Percentiles rank a stretch among this genome's conserved stretches.
Evolutionary conservation across 2,113 vertebrate genomes (phyloP).

Genomic region (Hemibagrus wyckioides): DNA sequence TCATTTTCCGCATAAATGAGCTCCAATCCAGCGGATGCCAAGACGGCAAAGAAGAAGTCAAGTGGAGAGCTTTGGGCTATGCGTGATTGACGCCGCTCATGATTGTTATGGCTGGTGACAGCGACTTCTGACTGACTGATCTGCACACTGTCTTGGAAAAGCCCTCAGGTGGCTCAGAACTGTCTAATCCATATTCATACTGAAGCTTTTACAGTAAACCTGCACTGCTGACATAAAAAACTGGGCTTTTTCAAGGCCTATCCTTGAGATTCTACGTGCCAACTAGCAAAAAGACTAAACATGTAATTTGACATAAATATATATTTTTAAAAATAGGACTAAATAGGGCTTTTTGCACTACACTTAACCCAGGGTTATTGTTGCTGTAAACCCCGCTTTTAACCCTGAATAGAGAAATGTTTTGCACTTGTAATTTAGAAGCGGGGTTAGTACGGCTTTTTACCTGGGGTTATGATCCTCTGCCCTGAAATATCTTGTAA

Average conservation of each 20-base stretch:
- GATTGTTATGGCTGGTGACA: slow-evolving; percentile 43
- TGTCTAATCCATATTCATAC: slow-evolving; percentile 18
- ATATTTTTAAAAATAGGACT: neutral
- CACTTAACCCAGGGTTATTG: no score
- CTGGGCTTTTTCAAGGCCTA: neutral
- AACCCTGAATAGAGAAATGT: no score
- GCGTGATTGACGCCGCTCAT: slow-evolving; percentile 19
- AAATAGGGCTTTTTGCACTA: no score
- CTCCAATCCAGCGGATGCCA: slow-evolving; percentile 1
- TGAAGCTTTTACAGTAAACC: slow-evolving; percentile 22
- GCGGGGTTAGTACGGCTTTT: no score
- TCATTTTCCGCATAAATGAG: slow-evolving; percentile 23
- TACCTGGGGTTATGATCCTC: no score
- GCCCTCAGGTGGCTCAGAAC: slow-evolving; percentile 32
- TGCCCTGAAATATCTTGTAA: no score
- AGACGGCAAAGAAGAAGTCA: slow-evolving; percentile 1
- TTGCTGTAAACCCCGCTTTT: no score
- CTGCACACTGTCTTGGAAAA: slow-evolving; percentile 29
- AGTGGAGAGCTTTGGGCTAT: slow-evolving; percentile 2
- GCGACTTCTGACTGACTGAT: slow-evolving; percentile 50
- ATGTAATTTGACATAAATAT: neutral
- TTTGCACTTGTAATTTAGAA: no score
- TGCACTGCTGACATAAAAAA: neutral
- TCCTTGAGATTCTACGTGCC: neutral
- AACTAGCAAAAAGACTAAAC: neutral